Conservation (phyloP, 2,113 vertebrate species). For the Microcebus tavaratra region DNA sequence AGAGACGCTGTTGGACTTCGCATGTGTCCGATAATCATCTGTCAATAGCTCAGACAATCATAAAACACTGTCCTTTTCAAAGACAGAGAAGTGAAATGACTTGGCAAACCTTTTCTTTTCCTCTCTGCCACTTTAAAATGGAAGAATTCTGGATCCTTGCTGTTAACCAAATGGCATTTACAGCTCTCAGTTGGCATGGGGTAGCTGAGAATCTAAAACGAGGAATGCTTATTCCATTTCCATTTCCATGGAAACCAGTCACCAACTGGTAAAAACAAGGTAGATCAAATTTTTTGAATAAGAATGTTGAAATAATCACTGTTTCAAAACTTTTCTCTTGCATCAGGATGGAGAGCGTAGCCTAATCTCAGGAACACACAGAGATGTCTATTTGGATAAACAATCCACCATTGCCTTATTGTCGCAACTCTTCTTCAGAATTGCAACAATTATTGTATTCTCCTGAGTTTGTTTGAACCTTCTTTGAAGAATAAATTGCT, state of each 20-base stretch:
- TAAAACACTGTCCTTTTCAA: constrained; percentile 56
- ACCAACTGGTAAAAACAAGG: constrained; percentile 81
- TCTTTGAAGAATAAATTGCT: constrained; percentile 7
- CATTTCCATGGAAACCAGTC: constrained; percentile 79
- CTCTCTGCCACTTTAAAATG: constrained; percentile 73
- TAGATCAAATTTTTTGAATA: constrained; percentile 76
- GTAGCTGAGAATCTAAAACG: constrained; percentile 75
- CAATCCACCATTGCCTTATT: not conserved
- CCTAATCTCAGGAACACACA: not conserved
- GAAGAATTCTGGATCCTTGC: constrained; percentile 77
- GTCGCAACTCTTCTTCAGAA: not conserved
- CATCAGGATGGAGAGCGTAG: not conserved
- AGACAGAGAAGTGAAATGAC: constrained; percentile 52
- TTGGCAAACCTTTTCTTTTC: constrained; percentile 74
- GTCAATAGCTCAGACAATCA: constrained; percentile 47
- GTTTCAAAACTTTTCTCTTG: constrained; percentile 68
- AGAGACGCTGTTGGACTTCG: not conserved
- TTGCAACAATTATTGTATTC: not conserved
- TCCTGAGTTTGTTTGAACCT: not conserved
- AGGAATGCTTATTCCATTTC: constrained; percentile 79
- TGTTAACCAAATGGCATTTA: constrained; percentile 82
- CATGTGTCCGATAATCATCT: not conserved
- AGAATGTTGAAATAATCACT: constrained; percentile 74
- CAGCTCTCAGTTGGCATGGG: constrained; percentile 78
- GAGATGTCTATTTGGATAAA: not conserved